Conservation (phyloP, 1,140 invertebrate genomes). For the Rhopalosiphum maidis region DNA sequence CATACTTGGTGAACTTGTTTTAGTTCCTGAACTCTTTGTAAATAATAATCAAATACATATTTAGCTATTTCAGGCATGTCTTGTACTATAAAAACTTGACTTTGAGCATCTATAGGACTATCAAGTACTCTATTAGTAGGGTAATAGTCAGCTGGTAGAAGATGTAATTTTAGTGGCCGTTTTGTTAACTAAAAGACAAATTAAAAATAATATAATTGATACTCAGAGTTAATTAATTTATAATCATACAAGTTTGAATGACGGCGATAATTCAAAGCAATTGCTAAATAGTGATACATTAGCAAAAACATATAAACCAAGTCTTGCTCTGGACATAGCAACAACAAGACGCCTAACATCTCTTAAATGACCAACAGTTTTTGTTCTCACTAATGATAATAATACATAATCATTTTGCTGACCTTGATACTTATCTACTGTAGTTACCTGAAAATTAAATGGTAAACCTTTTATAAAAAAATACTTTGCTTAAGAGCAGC, state of each 20-base stretch:
- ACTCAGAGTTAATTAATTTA: not conserved
- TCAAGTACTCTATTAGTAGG: conserved; percentile 71
- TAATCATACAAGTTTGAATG: conserved; percentile 84
- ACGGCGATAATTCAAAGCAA: conserved; percentile 94
- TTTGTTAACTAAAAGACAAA: conserved; percentile 65
- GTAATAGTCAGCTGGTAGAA: conserved; percentile 80
- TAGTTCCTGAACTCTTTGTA: conserved; percentile 74
- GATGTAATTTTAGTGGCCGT: conserved; percentile 77
- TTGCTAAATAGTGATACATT: conserved; percentile 91
- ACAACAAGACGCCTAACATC: conserved; percentile 97
- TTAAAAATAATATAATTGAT: not conserved
- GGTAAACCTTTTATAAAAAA: not conserved
- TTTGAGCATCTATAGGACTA: conserved; percentile 60
- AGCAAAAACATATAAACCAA: conserved; percentile 97
- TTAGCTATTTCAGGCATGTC: conserved; percentile 94
- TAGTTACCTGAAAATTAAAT: conserved; percentile 71
- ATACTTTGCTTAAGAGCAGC: not conserved
- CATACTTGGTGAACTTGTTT: conserved; percentile 62
- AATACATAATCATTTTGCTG: conserved; percentile 99
- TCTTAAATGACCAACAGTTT: conserved; percentile 93
- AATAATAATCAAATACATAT: conserved; percentile 91
- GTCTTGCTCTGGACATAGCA: conserved; percentile 95
- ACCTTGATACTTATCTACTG: conserved; percentile 99
- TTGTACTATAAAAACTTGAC: conserved; percentile 69
- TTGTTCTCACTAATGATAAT: conserved; percentile 93